A percentile compares a stretch with the other conserved stretches of the same genome.
phyloP scores from a whole-genome alignment of 2,113 vertebrate genomes.

The Sturnus vulgaris region DNA sequence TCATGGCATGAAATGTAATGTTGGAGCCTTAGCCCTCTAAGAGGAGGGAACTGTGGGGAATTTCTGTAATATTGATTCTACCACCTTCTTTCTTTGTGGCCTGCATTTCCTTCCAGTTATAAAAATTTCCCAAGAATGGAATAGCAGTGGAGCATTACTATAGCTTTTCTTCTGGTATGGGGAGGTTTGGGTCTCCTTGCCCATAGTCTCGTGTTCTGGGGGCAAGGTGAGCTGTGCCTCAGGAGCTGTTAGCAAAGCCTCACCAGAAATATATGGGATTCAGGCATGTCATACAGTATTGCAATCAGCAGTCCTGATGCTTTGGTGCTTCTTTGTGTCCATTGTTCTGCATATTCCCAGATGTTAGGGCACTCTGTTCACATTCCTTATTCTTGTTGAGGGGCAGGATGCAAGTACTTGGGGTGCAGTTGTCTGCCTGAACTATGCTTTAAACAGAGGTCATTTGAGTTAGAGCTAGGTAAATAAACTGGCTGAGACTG shows the following conservation, averaged over 20 bases:
- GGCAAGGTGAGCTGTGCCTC: not conserved
- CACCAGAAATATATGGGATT: not conserved
- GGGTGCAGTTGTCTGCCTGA: not conserved
- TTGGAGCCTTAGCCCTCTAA: not conserved
- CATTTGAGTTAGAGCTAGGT: conserved; percentile 34
- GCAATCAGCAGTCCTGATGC: not conserved
- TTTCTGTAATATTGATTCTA: not conserved
- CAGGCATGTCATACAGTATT: not conserved
- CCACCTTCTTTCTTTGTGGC: not conserved
- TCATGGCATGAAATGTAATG: not conserved
- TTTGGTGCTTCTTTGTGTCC: not conserved
- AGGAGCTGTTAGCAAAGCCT: not conserved
- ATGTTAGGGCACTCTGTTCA: not conserved
- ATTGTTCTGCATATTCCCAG: not conserved
- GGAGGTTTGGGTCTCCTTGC: not conserved
- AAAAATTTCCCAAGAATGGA: not conserved
- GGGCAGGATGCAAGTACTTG: not conserved
- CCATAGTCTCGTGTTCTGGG: not conserved
- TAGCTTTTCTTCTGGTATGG: not conserved
- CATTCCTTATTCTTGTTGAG: not conserved
- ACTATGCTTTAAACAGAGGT: conserved; percentile 36
- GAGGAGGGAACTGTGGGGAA: not conserved
- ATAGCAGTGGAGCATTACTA: not conserved
- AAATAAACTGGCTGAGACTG: conserved; percentile 42
- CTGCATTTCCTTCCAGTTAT: not conserved